Conservation (phyloP, 2,113 vertebrate genomes). For the Ahaetulla prasina region DNA sequence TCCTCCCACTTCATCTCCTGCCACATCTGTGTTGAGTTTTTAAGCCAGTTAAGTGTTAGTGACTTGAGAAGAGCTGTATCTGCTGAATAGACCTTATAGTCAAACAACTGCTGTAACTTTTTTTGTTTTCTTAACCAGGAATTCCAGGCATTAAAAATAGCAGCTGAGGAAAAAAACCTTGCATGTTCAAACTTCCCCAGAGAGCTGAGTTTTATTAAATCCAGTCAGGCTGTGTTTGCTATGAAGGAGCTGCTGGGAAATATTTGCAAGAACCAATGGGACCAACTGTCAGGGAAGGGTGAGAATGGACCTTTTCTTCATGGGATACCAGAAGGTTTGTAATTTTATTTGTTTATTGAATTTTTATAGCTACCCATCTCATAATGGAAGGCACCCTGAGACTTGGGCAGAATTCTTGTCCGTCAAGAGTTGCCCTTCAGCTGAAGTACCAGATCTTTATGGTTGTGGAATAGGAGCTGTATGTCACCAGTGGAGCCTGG, state of each 20-base stretch:
- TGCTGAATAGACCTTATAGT: constrained; percentile 33
- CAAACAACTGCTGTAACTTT: constrained; percentile 39
- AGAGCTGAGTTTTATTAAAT: constrained; percentile 73
- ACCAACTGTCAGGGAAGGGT: constrained; percentile 60
- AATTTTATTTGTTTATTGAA: not conserved
- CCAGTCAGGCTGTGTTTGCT: constrained; percentile 44
- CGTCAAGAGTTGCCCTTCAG: not conserved
- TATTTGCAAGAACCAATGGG: constrained; percentile 67
- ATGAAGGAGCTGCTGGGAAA: constrained; percentile 57
- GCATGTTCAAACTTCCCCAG: constrained; percentile 50
- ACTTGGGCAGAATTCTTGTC: not conserved
- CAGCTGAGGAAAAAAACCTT: constrained; percentile 67
- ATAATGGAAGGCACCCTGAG: not conserved
- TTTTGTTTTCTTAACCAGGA: constrained; percentile 62
- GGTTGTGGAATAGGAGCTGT: not conserved
- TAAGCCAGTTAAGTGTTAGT: constrained; percentile 22
- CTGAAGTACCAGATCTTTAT: not conserved
- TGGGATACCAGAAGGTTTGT: constrained; percentile 62
- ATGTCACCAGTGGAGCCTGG: not conserved
- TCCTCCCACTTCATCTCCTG: not conserved
- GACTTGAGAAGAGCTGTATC: constrained; percentile 32
- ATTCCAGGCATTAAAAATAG: constrained; percentile 69
- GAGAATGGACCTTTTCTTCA: constrained; percentile 28
- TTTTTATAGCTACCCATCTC: not conserved
- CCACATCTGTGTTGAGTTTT: constrained; percentile 26